Evolutionary conservation across 2,888 invertebrate species (phyloP), one percentile per base, ranked within the genome.

Genomic region (Prostheceraeus crozeri): DNA sequence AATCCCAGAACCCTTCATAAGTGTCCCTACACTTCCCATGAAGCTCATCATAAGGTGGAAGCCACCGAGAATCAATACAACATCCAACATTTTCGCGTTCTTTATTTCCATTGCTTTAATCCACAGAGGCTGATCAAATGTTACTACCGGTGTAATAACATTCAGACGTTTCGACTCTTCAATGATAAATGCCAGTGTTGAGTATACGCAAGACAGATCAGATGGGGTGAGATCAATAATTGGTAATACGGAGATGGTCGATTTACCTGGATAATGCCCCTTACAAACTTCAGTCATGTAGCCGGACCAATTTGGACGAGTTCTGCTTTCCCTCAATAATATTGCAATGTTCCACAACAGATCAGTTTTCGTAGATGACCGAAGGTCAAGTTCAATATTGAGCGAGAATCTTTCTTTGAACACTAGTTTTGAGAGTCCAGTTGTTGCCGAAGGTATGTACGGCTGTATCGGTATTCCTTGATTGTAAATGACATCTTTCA

Each of bases 61-160:
- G 6, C 40, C 40, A 40, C 40, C 40, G 19, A 40, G 40, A 19
- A 40, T 40, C 40, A 40, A 40, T 19, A 40, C 40, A 40, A 40
- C 19, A 23, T 6, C 14, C 19, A 40, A 14, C 6, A 23, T 19
- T 19, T 40, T 40, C 19, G 40, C 40, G 19, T 40, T 40, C 19
- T 19, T 19, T 10, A 40, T 40, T 19, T 40, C n/a, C 4, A 23
- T 40, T 10, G 40, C 40, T 40, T 40, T 40, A 4, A 40, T 14
- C 40, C 40, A 40, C 14, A 40, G 40, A 19, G 40, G 40, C 19
- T 40, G 40, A 40, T 40, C 40, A 40, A 40, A 40, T 40, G 40
- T 40, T 10, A 40, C 14, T 19, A 40, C 19, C n/a, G 40, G 40
- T 14, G n/a, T 40, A 14, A 19, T 14, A 19, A 40, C 19, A 40